Conservation (phyloP, 2,797 vertebrate genomes). For the Pipistrellus nathusii region DNA sequence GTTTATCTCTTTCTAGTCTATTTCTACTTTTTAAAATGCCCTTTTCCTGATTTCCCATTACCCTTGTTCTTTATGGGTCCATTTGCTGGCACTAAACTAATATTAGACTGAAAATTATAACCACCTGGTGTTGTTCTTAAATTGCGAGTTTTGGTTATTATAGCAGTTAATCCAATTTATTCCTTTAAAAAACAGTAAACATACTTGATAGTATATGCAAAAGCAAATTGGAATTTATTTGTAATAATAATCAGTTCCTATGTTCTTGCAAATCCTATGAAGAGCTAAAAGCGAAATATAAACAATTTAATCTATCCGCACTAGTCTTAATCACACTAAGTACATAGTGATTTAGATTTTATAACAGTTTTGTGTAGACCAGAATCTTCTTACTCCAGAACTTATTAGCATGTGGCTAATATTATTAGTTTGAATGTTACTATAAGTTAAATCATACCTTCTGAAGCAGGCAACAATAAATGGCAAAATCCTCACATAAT, state of each 20-base stretch:
- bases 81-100: not conserved
- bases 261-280: not conserved
- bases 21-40: not conserved
- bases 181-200: not conserved
- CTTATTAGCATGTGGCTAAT: not conserved
- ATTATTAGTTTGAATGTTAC: not conserved
- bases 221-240: not conserved
- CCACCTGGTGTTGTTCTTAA: not conserved
- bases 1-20: not conserved
- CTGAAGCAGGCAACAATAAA: conserved; percentile 24
- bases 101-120: conserved; percentile 33
- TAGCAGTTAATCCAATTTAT: not conserved
- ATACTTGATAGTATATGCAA: not conserved
- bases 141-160: not conserved
- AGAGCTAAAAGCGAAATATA: not conserved
- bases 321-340: not conserved
- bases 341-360: not conserved
- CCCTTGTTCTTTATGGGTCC: not conserved
- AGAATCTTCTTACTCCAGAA: conserved; percentile 1
- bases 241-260: not conserved
- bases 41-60: not conserved
- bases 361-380: not conserved
- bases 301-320: not conserved
- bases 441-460: conserved; percentile 18
- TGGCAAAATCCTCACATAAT: not conserved